Evolutionary conservation across 2,797 vertebrate species (phyloP), one percentile per base, ranked within the genome.

Genomic region (Etheostoma perlongum): DNA sequence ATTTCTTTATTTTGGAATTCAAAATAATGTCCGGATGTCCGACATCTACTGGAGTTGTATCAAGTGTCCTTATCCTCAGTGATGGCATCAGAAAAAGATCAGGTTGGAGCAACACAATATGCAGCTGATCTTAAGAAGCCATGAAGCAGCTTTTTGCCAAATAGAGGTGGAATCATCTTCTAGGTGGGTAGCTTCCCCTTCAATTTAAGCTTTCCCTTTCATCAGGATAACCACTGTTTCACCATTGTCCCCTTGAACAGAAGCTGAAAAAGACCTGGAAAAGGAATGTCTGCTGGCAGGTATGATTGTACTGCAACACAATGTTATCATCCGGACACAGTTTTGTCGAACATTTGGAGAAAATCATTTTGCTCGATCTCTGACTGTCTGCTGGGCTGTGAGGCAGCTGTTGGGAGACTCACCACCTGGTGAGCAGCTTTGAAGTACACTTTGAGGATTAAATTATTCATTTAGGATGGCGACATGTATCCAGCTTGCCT

Each of bases 391-490:
- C 95, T 94, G 95, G 94, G 94, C 95, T 96, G 93, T 87, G 94
- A 96, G 95, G 85, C 89, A 91, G 92, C 92, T 94, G 92, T 90
- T 91, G 85, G 93, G 95, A 96, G 96, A 95, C 94, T 94, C 78
- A 66, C 96, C 96, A 94, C 96, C 97, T 83, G 96, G 96, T 95
- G 96, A 89, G 96, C 94, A 85, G 94, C 96, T 97, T 97, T 97
- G 96, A 98, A 96, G 96, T 96, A 95, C 95, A 95, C 96, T 98
- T 97, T 97, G 96, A 96, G 96, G 96, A 97, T 97, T 97, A 96
- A 97, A 97, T 97, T 96, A 97, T 98, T 96, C 96, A 96, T 96
- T 96, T 95, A 94, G 96, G 95, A 96, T 93, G 96, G 96, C 95
- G 94, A 96, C 95, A 94, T 84, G 84, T 81, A 90, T 92, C 80